These are phyloP conservation scores for Tiphia femorata DNA, from an alignment of 2,888 invertebrate species.

Conservation along the genomic window DNA sequence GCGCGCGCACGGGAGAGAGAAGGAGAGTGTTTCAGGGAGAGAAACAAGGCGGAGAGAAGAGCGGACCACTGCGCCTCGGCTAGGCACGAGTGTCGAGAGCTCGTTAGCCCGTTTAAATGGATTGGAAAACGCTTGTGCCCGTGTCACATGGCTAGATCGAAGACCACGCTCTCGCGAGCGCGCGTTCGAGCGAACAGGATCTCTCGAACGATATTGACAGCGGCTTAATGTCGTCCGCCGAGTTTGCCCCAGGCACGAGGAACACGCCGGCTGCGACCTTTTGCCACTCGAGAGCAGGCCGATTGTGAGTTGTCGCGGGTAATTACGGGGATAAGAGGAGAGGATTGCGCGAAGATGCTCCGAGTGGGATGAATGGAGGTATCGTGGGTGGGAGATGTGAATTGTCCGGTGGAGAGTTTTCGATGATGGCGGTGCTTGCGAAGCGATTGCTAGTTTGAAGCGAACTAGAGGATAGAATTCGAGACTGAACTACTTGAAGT, in stretches of 20 bases:
- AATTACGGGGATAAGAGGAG: neutral
- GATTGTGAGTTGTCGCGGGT: too few relatives aligned
- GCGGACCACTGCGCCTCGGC: too few relatives aligned
- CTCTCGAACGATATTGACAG: slow-evolving; percentile 4
- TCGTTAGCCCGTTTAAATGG: slow-evolving; percentile 14
- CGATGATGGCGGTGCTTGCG: too few relatives aligned
- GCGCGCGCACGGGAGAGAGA: too few relatives aligned
- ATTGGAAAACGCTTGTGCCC: slow-evolving; percentile 1
- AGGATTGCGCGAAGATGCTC: neutral
- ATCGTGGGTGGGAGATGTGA: too few relatives aligned
- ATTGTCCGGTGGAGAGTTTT: too few relatives aligned
- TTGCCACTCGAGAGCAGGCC: neutral
- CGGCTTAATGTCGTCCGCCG: slow-evolving; percentile 1
- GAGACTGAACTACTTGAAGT: too few relatives aligned
- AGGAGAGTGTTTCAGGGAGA: too few relatives aligned
- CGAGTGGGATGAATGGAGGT: neutral
- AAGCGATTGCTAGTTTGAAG: too few relatives aligned
- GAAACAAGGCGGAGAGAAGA: too few relatives aligned
- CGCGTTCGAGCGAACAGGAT: too few relatives aligned
- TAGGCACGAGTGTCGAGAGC: slow-evolving; percentile 5
- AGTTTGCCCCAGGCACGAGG: neutral
- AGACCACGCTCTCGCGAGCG: neutral
- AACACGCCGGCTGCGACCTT: neutral
- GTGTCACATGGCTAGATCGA: slow-evolving; percentile 6
- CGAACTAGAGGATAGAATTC: too few relatives aligned